These are phyloP conservation scores for Ischnura elegans DNA, from an alignment of 2,888 invertebrate species.

Conservation along the genomic window DNA sequence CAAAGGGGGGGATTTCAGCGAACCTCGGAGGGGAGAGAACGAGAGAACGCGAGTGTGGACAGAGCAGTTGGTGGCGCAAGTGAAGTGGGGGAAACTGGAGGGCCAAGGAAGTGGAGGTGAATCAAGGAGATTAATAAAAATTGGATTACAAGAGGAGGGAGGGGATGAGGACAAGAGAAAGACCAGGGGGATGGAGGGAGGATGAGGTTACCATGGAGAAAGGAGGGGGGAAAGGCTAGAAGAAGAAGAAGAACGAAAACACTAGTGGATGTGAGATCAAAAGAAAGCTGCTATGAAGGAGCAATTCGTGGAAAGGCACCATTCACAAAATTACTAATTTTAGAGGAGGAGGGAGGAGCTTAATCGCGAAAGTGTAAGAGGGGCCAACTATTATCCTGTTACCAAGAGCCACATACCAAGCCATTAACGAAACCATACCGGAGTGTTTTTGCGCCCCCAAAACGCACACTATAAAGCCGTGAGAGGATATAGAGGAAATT, in stretches of 20 bases:
- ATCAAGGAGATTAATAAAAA: slow-evolving; percentile 15
- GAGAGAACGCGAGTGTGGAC: not conserved
- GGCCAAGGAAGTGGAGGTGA: not conserved
- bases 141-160: not conserved
- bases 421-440: no score
- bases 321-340: not conserved
- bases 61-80: not conserved
- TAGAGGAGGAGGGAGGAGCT: not conserved
- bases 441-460: no score
- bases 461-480: no score
- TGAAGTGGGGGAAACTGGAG: not conserved
- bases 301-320: not conserved
- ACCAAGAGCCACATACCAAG: no score
- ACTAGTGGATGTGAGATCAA: not conserved
- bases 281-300: not conserved
- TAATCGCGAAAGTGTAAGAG: not conserved
- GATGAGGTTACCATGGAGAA: not conserved
- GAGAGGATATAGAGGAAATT: no score
- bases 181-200: not conserved
- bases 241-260: not conserved
- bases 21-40: not conserved
- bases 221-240: not conserved
- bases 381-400: no score
- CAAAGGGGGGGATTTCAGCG: not conserved
- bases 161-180: no score